A percentile compares a stretch with the other conserved stretches of the same genome.
phyloP scores from a whole-genome alignment of 2,113 vertebrate species.

The Cyrtonyx montezumae region DNA sequence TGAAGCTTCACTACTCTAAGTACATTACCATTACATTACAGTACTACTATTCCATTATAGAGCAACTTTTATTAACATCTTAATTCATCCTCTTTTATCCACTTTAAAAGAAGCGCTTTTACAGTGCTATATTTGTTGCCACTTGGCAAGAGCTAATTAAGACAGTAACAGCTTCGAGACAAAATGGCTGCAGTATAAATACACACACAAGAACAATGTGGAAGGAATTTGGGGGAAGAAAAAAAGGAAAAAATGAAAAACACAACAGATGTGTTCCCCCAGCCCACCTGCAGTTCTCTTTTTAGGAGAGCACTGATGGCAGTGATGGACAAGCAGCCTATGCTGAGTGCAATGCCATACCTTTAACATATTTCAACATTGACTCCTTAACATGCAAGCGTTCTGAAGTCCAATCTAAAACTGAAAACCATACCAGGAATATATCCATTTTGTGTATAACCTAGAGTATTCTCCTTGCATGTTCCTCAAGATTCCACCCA shows the following conservation, averaged over 20 bases:
- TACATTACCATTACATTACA: neutral
- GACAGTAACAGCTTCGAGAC: neutral
- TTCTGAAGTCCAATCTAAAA: neutral
- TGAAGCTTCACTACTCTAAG: neutral
- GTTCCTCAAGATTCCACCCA: neutral
- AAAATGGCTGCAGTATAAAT: neutral
- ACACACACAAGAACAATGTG: neutral
- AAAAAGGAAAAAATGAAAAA: neutral
- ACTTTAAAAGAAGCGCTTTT: neutral
- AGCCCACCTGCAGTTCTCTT: neutral
- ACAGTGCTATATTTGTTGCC: neutral
- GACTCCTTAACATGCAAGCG: neutral
- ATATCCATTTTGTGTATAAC: neutral
- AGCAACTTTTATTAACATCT: neutral
- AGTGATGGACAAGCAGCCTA: neutral
- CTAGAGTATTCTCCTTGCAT: neutral
- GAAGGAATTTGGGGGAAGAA: neutral
- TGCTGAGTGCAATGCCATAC: neutral
- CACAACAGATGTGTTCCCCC: rapidly evolving
- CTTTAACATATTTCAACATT: neutral
- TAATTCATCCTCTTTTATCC: neutral
- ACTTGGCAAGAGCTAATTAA: neutral
- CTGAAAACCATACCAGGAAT: neutral
- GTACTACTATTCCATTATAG: neutral
- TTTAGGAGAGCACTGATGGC: neutral